These are phyloP conservation scores for Leptarthrus brevirostris DNA, from an alignment of 2,888 invertebrate genomes.

Conservation along the genomic window DNA sequence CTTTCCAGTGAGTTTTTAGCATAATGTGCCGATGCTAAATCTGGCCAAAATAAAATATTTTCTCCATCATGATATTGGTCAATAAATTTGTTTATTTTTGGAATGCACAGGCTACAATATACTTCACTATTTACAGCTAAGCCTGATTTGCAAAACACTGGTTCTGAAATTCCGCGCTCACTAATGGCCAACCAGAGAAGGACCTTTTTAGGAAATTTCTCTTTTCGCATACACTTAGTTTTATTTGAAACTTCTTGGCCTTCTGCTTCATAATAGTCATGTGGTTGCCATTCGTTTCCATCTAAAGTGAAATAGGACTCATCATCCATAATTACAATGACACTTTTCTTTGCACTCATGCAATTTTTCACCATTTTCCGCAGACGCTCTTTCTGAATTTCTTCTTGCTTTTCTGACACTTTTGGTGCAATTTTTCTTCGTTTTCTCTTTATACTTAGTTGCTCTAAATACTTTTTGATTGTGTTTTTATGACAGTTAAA, in stretches of 20 bases:
- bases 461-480: no score
- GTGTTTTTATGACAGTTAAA: no score
- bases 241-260: neutral
- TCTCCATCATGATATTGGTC: neutral
- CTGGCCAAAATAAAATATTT: neutral
- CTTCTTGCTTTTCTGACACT: no score
- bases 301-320: conserved; percentile 1
- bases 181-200: neutral
- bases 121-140: neutral
- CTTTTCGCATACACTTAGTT: neutral
- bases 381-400: no score
- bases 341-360: no score
- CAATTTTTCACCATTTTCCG: no score
- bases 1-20: neutral
- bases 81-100: neutral
- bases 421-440: no score
- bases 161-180: neutral
- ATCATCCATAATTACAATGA: no score
- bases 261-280: neutral
- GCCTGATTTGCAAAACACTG: neutral
- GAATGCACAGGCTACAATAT: neutral
- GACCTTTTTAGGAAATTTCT: neutral
- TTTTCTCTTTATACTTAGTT: no score
- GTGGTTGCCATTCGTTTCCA: neutral
- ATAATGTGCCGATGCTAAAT: neutral